Evolutionary conservation across 2,888 invertebrate genomes (phyloP).

Genomic region (Drosophila rubida): DNA sequence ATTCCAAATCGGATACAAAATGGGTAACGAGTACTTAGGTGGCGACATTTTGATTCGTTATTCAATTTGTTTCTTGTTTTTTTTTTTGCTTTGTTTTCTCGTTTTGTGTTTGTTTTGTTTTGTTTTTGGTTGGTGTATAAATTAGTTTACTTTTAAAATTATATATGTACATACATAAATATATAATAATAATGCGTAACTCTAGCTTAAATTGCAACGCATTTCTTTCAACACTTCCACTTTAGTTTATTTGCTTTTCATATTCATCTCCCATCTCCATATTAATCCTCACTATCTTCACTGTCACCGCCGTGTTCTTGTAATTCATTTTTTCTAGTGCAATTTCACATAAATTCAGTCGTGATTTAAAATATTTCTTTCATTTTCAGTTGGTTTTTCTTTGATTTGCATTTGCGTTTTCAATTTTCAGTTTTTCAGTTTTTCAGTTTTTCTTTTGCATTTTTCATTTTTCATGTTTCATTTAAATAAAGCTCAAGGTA

Average conservation of each 20-base stretch:
- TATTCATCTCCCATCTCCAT: background rate
- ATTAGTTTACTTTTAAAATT: constrained; percentile 70
- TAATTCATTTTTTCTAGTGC: constrained; percentile 57
- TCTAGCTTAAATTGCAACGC: constrained; percentile 36
- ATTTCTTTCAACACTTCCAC: constrained; percentile 13
- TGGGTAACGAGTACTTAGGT: constrained; percentile 62
- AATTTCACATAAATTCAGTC: constrained; percentile 77
- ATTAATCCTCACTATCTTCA: no score
- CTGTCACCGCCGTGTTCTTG: background rate
- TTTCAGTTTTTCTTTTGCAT: constrained; percentile 14
- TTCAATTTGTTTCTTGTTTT: constrained; percentile 19
- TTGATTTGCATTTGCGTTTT: constrained; percentile 20
- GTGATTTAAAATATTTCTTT: constrained; percentile 68
- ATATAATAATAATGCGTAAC: constrained; percentile 46
- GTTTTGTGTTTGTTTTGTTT: constrained; percentile 5
- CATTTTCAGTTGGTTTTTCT: constrained; percentile 21
- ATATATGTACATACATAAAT: constrained; percentile 54
- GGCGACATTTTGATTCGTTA: constrained; percentile 64
- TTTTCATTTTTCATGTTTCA: constrained; percentile 8
- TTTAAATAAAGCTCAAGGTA: constrained; percentile 74
- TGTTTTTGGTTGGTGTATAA: constrained; percentile 47
- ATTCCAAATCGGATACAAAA: constrained; percentile 74
- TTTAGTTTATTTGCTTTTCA: constrained; percentile 19
- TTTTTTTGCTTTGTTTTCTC: constrained; percentile 6
- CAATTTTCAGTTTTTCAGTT: constrained; percentile 4